Conservation (phyloP, 2,113 vertebrate species). For the Ornithorhynchus anatinus region DNA sequence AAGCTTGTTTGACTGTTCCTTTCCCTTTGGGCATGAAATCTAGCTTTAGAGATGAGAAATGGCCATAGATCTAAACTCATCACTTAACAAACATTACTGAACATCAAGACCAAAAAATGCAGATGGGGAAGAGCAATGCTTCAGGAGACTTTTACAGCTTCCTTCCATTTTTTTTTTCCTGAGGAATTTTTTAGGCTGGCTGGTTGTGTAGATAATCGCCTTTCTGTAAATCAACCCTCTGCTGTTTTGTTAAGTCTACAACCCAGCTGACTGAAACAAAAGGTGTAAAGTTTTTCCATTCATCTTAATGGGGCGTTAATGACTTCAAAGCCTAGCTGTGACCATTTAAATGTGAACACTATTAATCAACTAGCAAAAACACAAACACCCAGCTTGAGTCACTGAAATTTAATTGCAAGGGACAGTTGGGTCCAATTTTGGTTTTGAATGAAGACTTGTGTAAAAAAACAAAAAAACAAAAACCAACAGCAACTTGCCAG, state of each 20-base stretch:
- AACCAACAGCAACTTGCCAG: conserved; percentile 7
- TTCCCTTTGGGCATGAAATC: conserved; percentile 47
- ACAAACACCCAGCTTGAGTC: conserved; percentile 41
- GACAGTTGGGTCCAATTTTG: conserved; percentile 49
- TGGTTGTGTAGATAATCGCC: conserved; percentile 36
- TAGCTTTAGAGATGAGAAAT: conserved; percentile 40
- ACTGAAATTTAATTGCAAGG: conserved; percentile 55
- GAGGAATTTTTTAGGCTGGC: conserved; percentile 43
- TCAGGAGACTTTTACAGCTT: conserved; percentile 43
- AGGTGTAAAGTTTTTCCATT: conserved; percentile 57
- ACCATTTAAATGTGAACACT: conserved; percentile 65
- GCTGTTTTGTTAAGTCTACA: conserved; percentile 45
- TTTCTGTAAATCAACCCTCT: conserved; percentile 51
- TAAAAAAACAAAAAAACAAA: not conserved
- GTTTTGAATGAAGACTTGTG: conserved; percentile 42
- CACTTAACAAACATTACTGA: conserved; percentile 39
- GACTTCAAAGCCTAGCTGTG: conserved; percentile 49
- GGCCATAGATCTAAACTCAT: conserved; percentile 18
- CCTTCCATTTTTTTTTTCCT: conserved; percentile 7
- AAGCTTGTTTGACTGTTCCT: conserved; percentile 34
- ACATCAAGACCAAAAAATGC: conserved; percentile 5
- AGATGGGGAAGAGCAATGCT: conserved; percentile 36
- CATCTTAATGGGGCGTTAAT: conserved; percentile 69
- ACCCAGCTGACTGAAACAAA: conserved; percentile 56
- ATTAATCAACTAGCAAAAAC: conserved; percentile 66